A percentile compares a stretch with the other conserved stretches of the same genome.
Conservation (phyloP, 2,797 vertebrate species). For the Tamandua tetradactyla region DNA sequence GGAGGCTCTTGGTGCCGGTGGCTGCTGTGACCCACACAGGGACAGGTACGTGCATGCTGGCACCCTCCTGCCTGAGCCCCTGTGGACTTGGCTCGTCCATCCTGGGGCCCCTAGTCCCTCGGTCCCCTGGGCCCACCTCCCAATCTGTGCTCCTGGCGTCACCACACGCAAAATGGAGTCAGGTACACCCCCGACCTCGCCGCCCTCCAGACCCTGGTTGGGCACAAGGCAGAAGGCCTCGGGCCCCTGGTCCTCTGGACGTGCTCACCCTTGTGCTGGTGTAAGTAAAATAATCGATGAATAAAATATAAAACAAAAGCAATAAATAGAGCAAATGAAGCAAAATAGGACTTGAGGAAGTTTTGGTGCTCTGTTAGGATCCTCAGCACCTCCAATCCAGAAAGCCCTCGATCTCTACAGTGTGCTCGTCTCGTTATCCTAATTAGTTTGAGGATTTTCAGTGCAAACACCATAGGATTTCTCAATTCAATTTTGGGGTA, state of each 20-base stretch:
- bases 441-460: conserved; percentile 50
- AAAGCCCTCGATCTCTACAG: rapidly evolving
- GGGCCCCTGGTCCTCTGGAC: no score
- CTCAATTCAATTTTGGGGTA: conserved; percentile 35
- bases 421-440: background rate
- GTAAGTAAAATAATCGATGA: rapidly evolving
- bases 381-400: rapidly evolving
- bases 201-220: no score
- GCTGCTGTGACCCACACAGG: rapidly evolving
- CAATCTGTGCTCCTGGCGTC: rapidly evolving
- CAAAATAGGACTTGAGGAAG: rapidly evolving
- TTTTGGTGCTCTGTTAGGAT: rapidly evolving
- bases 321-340: rapidly evolving
- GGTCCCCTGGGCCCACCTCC: rapidly evolving
- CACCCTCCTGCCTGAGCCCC: rapidly evolving
- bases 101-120: no score
- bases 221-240: no score
- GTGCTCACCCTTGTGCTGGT: rapidly evolving
- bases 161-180: no score
- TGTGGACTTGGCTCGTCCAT: background rate
- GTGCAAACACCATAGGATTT: conserved; percentile 55
- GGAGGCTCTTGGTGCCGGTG: background rate
- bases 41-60: no score
- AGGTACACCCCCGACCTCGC: no score
- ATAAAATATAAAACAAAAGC: no score